phyloP scores from a whole-genome alignment of 2,797 vertebrate genomes.

The Rhadinocentrus ornatus region DNA sequence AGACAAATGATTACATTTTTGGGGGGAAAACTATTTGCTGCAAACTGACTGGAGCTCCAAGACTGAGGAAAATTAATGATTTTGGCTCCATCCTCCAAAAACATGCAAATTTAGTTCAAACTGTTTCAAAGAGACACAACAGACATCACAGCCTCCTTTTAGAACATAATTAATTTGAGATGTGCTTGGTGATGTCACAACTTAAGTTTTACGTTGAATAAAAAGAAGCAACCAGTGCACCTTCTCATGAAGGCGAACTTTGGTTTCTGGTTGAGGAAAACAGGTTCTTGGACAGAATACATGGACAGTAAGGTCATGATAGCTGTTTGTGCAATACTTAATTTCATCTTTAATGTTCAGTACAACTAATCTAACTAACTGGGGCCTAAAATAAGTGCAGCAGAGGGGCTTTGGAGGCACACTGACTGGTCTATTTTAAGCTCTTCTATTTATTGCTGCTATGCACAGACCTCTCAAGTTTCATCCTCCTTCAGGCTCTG shows the following conservation, averaged over 20 bases:
- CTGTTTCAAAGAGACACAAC: not conserved
- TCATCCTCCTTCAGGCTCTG: constrained; percentile 54
- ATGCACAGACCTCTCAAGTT: constrained; percentile 79
- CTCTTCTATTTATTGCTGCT: constrained; percentile 85
- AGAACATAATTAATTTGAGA: not conserved
- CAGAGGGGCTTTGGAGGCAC: constrained; percentile 45
- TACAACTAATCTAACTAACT: constrained; percentile 16
- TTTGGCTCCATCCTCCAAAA: not conserved
- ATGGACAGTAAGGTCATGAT: not conserved
- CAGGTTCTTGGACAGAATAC: not conserved
- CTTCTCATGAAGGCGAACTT: not conserved
- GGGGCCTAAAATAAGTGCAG: constrained; percentile 23
- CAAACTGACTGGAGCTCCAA: not conserved
- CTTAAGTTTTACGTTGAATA: not conserved
- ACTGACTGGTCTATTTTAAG: constrained; percentile 81
- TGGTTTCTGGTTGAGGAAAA: not conserved
- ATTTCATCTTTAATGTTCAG: constrained; percentile 12
- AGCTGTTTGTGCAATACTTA: not conserved
- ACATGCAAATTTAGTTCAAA: not conserved
- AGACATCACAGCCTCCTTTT: not conserved
- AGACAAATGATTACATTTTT: no score
- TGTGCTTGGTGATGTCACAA: not conserved
- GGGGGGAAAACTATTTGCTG: no score
- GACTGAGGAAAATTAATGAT: not conserved
- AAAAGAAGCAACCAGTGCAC: not conserved